Evolutionary conservation across 2,888 invertebrate genomes (phyloP).

Genomic region (Thecocarcelia acutangulata): DNA sequence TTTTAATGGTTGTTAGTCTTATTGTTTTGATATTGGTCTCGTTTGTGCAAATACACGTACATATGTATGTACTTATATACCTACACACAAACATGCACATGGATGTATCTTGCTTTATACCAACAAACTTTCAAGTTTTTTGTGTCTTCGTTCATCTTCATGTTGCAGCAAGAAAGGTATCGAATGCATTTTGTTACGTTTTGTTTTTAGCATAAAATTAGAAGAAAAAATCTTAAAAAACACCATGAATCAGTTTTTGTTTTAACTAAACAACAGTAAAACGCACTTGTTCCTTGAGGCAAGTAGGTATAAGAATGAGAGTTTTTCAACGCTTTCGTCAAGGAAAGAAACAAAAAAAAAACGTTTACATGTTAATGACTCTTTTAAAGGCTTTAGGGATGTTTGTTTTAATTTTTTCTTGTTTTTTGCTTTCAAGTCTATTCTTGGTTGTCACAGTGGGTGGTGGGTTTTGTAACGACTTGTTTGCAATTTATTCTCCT

Average conservation of each 20-base stretch:
- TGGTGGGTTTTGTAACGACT: slow-evolving; percentile 58
- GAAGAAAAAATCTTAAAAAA: neutral
- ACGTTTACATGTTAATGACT: slow-evolving; percentile 64
- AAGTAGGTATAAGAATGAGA: slow-evolving; percentile 11
- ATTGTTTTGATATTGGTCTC: slow-evolving; percentile 45
- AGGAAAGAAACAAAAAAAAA: slow-evolving; percentile 43
- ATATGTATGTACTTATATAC: too few relatives aligned
- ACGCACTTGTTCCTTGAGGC: slow-evolving; percentile 58
- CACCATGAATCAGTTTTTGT: slow-evolving; percentile 18
- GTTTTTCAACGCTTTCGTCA: slow-evolving; percentile 30
- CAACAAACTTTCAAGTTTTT: slow-evolving; percentile 22
- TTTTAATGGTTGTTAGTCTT: slow-evolving; percentile 47
- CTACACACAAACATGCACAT: neutral
- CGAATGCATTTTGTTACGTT: slow-evolving; percentile 21
- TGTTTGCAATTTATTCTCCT: slow-evolving; percentile 33
- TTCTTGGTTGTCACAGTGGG: slow-evolving; percentile 57
- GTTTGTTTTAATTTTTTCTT: slow-evolving; percentile 39
- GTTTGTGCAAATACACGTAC: slow-evolving; percentile 23
- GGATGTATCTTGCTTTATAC: slow-evolving; percentile 37
- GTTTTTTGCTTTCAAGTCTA: neutral
- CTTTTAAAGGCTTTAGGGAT: slow-evolving; percentile 62
- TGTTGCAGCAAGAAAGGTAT: neutral
- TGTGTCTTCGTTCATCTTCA: slow-evolving; percentile 10
- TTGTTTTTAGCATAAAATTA: slow-evolving; percentile 25
- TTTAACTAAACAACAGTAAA: slow-evolving; percentile 6